These are phyloP conservation scores for Coregonus suidteri DNA, from an alignment of 2,797 vertebrate genomes.

Conservation along the genomic window DNA sequence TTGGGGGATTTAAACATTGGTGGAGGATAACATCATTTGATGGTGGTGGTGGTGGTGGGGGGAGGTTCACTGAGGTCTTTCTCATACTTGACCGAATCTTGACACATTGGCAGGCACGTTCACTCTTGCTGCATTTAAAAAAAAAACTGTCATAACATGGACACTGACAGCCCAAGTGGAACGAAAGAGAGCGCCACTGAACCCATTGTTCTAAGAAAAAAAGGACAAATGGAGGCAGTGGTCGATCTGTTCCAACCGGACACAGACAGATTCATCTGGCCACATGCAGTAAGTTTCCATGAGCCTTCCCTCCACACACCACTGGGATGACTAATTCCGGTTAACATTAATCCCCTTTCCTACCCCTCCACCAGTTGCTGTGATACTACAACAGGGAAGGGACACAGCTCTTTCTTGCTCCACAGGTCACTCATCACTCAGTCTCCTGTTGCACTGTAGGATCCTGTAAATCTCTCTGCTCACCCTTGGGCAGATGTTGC, in stretches of 20 bases:
- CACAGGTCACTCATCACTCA: conserved; percentile 39
- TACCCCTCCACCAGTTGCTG: conserved; percentile 43
- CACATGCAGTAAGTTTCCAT: conserved; percentile 51
- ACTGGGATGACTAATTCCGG: conserved; percentile 40
- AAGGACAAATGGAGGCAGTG: not conserved
- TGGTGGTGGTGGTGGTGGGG: not conserved
- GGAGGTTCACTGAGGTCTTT: not conserved
- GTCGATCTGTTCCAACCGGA: conserved; percentile 29
- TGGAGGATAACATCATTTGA: not conserved
- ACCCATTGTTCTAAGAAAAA: conserved; percentile 18
- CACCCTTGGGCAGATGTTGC: conserved; percentile 15
- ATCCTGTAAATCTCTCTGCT: conserved; percentile 15
- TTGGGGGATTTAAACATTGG: not conserved
- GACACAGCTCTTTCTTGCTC: conserved; percentile 23
- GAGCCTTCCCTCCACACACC: conserved; percentile 27
- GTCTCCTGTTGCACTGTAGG: conserved; percentile 33
- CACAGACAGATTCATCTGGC: conserved; percentile 41
- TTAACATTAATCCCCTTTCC: conserved; percentile 36
- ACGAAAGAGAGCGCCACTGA: conserved; percentile 6
- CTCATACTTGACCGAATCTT: conserved; percentile 8
- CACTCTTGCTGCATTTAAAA: not conserved
- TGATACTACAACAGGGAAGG: conserved; percentile 40
- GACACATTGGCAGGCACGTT: not conserved
- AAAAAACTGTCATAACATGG: not conserved
- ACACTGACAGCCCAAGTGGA: conserved; percentile 5